Base-by-base conservation (phyloP, 2,113 vertebrate genomes). In the Ondatra zibethicus region DNA sequence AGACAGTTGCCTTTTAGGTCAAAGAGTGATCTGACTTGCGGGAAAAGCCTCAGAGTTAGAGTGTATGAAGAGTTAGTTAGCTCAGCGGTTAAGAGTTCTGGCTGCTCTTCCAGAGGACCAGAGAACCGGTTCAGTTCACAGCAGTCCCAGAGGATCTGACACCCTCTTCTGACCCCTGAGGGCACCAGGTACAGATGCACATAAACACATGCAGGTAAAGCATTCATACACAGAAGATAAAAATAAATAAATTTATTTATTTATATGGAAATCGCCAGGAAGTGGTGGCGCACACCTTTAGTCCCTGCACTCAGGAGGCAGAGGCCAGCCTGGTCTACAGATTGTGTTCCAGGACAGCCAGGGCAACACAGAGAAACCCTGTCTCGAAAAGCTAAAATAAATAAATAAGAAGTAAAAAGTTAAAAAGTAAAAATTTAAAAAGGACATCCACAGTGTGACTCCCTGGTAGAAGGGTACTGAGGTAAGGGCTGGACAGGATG, bases 1-100 rank as follows among this genome's bases (percentile, higher is more conserved):
- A 84, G 39, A 12, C 33, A 21, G 84, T 93, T 95, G 78, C 52
- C 65, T 92, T 95, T 86, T 89, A 86, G 88, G 78, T 91, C 70
- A 88, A 88, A 88, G 88, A 88, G 50, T 52, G 39, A 61, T 58
- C 63, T 89, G 65, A 52, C 4, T 88, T 68, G 19, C 36, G 16
- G 72, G 33, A 85, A 68, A 91, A 11, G 1, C 87, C 87, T 97
- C 89, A 94, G 81, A 95, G 81, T 29, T 4, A 39, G 12, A 27
- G 55, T 36, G 9, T 29, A 9, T 55, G 16, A 50, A 52, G 31
- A 80, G 50, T 6, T 55, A n/a, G 33, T 6, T 58, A n/a, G 33
- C 21, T n/a, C 78, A 58, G 78, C 23, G 7, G 12, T n/a, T 61
- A 58, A 39, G 36, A 66, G 82, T 9, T 12, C 58, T 68, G 33